Evolutionary conservation across 2,797 vertebrate genomes (phyloP), one percentile per base, ranked within the genome.

Genomic region (Otus scops): DNA sequence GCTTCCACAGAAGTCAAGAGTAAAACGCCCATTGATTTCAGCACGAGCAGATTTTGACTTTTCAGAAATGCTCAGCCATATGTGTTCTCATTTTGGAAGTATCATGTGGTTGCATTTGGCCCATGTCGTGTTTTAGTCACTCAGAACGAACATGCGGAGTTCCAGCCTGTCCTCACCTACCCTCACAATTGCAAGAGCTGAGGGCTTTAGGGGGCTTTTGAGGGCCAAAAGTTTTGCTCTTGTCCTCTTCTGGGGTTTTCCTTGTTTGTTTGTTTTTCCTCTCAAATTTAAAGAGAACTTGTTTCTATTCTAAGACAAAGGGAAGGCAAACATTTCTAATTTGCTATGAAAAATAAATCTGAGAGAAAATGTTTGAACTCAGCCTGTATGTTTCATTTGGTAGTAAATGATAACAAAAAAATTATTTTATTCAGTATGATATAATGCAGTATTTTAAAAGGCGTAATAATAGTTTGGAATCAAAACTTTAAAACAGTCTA

Each of bases 131-230:
- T 85, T 97, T 96, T 93, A 97, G 95, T 97, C 96, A 85, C 94
- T 95, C 84, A 45, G 64, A 87, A 96, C 76, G 93, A 92, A 93
- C 90, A 93, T 3, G 39, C 34, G 28, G 90, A 93, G 94, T 38
- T 96, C 94, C 94, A 95, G 93, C 81, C 92, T 95, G 93, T 96
- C 96, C 93, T 96, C 81, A 96, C 94, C 96, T 93, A 92, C 96
- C 95, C 96, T 92, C 48, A 13, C 2, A 21, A 53, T 27, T 94
- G 93, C 78, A 11, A 91, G 96, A 89, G 89, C 91, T 28, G n/a
- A 68, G 84, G 89, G 77, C 84, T 56, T 38, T 32, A 15, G 95
- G 78, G 86, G 95, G 63, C 9, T 54, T 85, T 63, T 2, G 89
- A 92, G 45, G 93, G 88, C 92, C 95, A 94, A 64, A 92, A 63